phyloP scores from a whole-genome alignment of 2,797 vertebrate genomes.

The Melanotaenia nigrans region DNA sequence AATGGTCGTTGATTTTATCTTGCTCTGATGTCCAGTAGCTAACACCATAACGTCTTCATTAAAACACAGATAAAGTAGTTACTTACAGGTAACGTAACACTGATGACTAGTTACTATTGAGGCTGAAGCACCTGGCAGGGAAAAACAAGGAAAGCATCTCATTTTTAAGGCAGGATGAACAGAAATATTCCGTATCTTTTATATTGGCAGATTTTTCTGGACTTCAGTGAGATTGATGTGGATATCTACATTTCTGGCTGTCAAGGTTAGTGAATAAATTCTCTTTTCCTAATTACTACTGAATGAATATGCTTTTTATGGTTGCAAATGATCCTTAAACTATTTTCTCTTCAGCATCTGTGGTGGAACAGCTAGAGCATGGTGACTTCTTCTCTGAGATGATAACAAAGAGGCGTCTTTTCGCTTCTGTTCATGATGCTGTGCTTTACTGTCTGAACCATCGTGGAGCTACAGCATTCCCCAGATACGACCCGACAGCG shows the following conservation, averaged over 20 bases:
- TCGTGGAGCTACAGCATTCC: slow-evolving; percentile 50
- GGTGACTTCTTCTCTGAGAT: slow-evolving; percentile 88
- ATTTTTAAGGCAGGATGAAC: neutral
- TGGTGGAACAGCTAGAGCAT: slow-evolving; percentile 88
- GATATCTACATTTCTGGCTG: slow-evolving; percentile 90
- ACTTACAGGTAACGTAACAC: neutral
- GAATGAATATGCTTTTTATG: neutral
- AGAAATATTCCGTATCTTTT: slow-evolving; percentile 4
- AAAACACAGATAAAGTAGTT: neutral
- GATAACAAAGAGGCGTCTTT: slow-evolving; percentile 88
- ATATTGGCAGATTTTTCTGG: slow-evolving; percentile 88
- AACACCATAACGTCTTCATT: neutral
- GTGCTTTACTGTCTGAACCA: slow-evolving; percentile 82
- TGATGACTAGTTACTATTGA: neutral
- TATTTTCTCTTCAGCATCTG: slow-evolving; percentile 72
- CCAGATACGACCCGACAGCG: slow-evolving; percentile 57
- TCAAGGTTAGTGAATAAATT: slow-evolving; percentile 80
- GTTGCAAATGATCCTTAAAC: neutral
- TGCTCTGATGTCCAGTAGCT: neutral
- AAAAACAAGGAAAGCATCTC: neutral
- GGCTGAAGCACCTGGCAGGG: neutral
- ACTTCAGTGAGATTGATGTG: slow-evolving; percentile 93
- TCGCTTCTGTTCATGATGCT: slow-evolving; percentile 89
- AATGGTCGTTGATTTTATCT: neutral
- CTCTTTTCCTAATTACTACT: neutral